These are phyloP conservation scores for Drosophila kambysellisi DNA, from an alignment of 2,888 invertebrate genomes.

Conservation along the genomic window DNA sequence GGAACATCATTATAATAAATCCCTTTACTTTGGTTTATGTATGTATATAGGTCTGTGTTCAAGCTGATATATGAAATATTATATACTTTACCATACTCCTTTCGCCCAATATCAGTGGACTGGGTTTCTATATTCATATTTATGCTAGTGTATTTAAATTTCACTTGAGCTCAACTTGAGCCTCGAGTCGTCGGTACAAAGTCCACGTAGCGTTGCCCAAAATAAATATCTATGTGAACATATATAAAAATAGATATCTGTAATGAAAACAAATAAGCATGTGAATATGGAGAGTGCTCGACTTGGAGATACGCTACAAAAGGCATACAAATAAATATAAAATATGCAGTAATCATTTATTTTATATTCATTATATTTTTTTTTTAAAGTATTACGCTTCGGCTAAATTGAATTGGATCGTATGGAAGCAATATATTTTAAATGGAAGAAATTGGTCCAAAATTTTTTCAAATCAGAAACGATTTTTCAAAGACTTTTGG, in stretches of 20 bases:
- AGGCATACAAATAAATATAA: neutral
- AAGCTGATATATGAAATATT: no score
- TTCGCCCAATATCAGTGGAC: neutral
- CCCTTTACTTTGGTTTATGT: neutral
- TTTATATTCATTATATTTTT: neutral
- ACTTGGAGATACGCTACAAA: conserved; percentile 4
- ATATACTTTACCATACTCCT: neutral
- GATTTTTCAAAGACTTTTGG: neutral
- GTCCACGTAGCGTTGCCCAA: conserved; percentile 29
- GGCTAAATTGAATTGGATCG: neutral
- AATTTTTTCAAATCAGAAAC: neutral
- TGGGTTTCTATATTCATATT: neutral
- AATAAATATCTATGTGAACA: neutral
- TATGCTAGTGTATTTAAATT: neutral
- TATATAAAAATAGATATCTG: conserved; percentile 1
- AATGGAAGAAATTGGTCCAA: neutral
- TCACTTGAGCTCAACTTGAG: neutral
- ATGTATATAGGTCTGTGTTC: neutral
- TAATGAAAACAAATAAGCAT: conserved; percentile 10
- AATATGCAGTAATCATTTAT: neutral
- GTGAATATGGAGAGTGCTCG: neutral
- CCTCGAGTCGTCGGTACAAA: conserved; percentile 15
- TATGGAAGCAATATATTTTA: neutral
- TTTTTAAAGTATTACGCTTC: neutral
- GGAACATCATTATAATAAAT: neutral